phyloP scores from a whole-genome alignment of 53 echinoderm and acorn worm species.

The Astropecten irregularis region DNA sequence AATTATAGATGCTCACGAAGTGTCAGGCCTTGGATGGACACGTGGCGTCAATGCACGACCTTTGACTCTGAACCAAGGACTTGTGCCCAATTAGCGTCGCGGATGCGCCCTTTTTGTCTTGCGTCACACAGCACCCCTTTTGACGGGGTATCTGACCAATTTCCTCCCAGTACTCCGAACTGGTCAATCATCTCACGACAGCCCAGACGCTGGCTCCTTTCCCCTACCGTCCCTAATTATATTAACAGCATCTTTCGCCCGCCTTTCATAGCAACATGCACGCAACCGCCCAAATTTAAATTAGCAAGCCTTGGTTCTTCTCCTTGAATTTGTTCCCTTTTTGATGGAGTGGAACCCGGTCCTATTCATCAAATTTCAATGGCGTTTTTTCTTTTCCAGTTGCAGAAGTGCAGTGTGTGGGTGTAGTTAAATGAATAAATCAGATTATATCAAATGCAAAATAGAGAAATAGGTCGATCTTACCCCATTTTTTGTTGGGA shows the following conservation, averaged over 20 bases:
- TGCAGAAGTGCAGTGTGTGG: constrained; percentile 26
- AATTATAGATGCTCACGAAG: too few relatives aligned
- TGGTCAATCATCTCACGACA: not conserved
- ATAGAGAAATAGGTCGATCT: constrained; percentile 30
- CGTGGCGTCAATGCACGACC: too few relatives aligned
- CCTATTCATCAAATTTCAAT: not conserved
- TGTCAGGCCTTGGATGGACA: too few relatives aligned
- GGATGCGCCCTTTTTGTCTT: not conserved
- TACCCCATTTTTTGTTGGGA: not conserved
- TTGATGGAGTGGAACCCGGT: not conserved
- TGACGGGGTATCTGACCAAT: not conserved
- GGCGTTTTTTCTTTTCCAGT: not conserved
- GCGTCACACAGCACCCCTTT: too few relatives aligned
- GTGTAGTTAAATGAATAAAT: constrained; percentile 12
- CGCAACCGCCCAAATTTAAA: not conserved
- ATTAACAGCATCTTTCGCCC: too few relatives aligned
- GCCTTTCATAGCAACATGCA: too few relatives aligned
- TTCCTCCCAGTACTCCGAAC: not conserved
- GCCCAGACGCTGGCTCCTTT: not conserved
- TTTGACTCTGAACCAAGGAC: not conserved
- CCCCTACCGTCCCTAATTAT: too few relatives aligned
- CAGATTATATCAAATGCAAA: constrained; percentile 1
- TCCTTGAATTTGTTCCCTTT: not conserved
- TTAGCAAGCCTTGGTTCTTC: not conserved
- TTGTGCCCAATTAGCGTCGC: not conserved